Conservation (phyloP, 2,113 vertebrate genomes). For the Gymnogyps californianus region DNA sequence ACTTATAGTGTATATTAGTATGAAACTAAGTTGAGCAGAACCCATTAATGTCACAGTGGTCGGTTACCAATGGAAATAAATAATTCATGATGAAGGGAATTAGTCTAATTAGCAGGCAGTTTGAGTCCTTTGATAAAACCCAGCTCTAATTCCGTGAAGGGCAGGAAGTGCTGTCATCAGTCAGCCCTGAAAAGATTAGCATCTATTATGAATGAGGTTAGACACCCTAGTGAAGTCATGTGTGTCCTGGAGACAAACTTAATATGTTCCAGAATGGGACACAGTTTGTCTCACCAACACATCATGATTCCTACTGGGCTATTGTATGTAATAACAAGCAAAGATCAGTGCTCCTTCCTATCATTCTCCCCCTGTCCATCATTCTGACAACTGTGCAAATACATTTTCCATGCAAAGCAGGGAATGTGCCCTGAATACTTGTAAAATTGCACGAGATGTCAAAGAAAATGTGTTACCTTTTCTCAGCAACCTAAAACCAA, state of each 20-base stretch:
- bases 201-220: slow-evolving; percentile 97
- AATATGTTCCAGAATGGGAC: slow-evolving; percentile 92
- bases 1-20: slow-evolving; percentile 85
- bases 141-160: slow-evolving; percentile 94
- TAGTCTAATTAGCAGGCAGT: slow-evolving; percentile 99
- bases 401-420: slow-evolving; percentile 87
- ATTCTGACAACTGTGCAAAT: slow-evolving; percentile 91
- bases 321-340: slow-evolving; percentile 88
- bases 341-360: slow-evolving; percentile 72
- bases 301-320: slow-evolving; percentile 83
- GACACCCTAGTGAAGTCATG: slow-evolving; percentile 92
- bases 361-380: slow-evolving; percentile 84
- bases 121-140: slow-evolving; percentile 97
- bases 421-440: slow-evolving; percentile 73
- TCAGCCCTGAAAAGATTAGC: slow-evolving; percentile 98
- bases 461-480: slow-evolving; percentile 69
- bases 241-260: slow-evolving; percentile 97
- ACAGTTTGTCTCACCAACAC: slow-evolving; percentile 85
- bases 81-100: slow-evolving; percentile 98
- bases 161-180: slow-evolving; percentile 96
- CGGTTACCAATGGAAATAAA: slow-evolving; percentile 97
- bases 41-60: slow-evolving; percentile 94
- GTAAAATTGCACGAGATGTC: slow-evolving; percentile 70
- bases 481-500: slow-evolving; percentile 68
- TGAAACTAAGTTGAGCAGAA: slow-evolving; percentile 89